Conservation (phyloP, 1,140 invertebrate species). For the Drosophila kohkoa region DNA sequence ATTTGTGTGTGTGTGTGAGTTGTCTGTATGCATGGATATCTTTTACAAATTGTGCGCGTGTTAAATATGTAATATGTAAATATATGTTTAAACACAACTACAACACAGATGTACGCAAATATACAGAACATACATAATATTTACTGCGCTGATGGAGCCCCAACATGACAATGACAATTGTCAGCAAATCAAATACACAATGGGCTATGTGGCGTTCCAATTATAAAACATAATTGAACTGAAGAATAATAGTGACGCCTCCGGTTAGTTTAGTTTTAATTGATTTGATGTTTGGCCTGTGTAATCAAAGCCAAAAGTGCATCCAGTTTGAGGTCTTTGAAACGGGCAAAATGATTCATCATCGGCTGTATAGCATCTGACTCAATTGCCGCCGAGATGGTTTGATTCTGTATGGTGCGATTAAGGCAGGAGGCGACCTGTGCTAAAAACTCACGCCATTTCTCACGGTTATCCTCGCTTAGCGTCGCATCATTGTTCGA, state of each 20-base stretch:
- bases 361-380: constrained; percentile 82
- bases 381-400: constrained; percentile 81
- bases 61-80: constrained; percentile 37
- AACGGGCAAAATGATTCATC: constrained; percentile 82
- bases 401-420: constrained; percentile 80
- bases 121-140: constrained; percentile 38
- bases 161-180: constrained; percentile 33
- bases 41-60: constrained; percentile 50
- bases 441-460: constrained; percentile 78
- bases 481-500: constrained; percentile 53
- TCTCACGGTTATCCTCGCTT: constrained; percentile 57
- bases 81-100: constrained; percentile 46
- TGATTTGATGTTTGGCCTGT: constrained; percentile 80
- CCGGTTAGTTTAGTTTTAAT: constrained; percentile 74
- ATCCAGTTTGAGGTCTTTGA: constrained; percentile 80
- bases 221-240: constrained; percentile 40
- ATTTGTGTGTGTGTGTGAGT: constrained; percentile 26
- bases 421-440: constrained; percentile 76
- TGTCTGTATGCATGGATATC: constrained; percentile 25
- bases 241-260: constrained; percentile 16
- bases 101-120: constrained; percentile 36
- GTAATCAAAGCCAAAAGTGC: constrained; percentile 80
- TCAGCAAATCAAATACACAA: constrained; percentile 30
- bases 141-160: constrained; percentile 31
- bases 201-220: constrained; percentile 21